These are phyloP conservation scores for Steatocranus sp. DNA, from an alignment of 2,797 vertebrate genomes.

Conservation along the genomic window DNA sequence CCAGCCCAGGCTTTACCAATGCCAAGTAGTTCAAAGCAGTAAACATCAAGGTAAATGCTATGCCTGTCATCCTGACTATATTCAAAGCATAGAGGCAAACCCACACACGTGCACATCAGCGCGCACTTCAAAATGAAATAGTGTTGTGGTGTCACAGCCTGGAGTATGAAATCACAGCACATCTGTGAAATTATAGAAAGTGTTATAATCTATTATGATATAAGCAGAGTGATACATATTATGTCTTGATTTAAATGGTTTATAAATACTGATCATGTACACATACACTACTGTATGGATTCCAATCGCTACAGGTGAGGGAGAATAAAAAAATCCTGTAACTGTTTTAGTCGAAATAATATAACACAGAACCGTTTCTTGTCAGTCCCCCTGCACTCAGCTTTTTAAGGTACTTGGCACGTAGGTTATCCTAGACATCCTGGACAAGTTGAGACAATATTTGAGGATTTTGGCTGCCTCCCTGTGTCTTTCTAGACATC, in stretches of 20 bases:
- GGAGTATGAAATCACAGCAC: slow-evolving; percentile 36
- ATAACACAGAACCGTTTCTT: neutral
- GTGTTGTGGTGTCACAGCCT: slow-evolving; percentile 28
- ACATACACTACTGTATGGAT: neutral
- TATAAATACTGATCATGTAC: neutral
- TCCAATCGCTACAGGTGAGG: neutral
- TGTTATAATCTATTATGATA: neutral
- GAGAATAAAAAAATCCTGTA: neutral
- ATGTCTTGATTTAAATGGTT: neutral
- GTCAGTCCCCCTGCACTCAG: neutral
- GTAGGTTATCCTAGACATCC: neutral
- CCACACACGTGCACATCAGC: slow-evolving; percentile 60
- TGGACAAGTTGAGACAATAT: neutral
- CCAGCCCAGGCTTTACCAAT: slow-evolving; percentile 56
- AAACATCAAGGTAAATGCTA: slow-evolving; percentile 78
- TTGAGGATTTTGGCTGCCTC: neutral
- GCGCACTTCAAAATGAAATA: slow-evolving; percentile 49
- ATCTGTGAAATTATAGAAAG: slow-evolving; percentile 33
- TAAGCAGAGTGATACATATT: neutral
- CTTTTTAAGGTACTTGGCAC: neutral
- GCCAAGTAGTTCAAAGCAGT: slow-evolving; percentile 73
- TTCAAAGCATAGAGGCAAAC: slow-evolving; percentile 58
- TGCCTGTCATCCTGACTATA: slow-evolving; percentile 70
- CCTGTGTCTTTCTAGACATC: neutral
- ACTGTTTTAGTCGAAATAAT: neutral